Base-by-base conservation (phyloP, 2,113 vertebrate genomes). In the Hippocampus mohnikei region DNA sequence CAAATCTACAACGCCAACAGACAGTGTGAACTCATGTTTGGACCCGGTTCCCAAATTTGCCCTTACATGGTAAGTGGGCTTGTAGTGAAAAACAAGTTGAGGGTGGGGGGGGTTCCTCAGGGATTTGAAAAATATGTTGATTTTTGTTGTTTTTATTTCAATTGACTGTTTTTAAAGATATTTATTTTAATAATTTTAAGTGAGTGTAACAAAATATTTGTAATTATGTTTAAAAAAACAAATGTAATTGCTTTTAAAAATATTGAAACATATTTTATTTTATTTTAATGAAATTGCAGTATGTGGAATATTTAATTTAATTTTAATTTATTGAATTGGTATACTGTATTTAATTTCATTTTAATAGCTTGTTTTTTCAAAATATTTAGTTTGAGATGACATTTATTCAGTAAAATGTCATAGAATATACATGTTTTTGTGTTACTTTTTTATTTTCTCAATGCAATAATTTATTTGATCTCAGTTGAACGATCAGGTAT, bases 1-100 rank as follows among this genome's bases (percentile, higher is more conserved):
- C 91, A 94, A 60, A 72, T 94, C 63, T 98, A 97, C 81, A 95
- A 95, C 64, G 96, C 92, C 77, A 96, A 97, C 90, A 94, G 93
- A 29, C 97, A 99, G 61, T 99, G 97, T 82, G 97, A 99, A 72
- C 94, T 99, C 68, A 96, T 96, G 74, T 98, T 98, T 84, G 97
- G 97, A 73, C 83, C 92, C 11, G 97, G 97, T 15, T 98, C 96
- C 13, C 95, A 96, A 92, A 95, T 96, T 40, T 99, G 97, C 77
- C 96, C 96, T 0, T 97, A 97, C 78, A 89, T 98, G 95, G 97
- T 99, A 86, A 90, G 94, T 72, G 74, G 53, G 40, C 66, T 42
- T 67, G 46, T 42, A 70, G 16, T 55, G 56, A 48, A 76, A 71
- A 67, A 52, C 40, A 18, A 40, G 50, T 5, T 58, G n/a, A 2